Evolutionary conservation across 92 coral and sea anemone species (phyloP).

Genomic region (Phenganax subtilis): DNA sequence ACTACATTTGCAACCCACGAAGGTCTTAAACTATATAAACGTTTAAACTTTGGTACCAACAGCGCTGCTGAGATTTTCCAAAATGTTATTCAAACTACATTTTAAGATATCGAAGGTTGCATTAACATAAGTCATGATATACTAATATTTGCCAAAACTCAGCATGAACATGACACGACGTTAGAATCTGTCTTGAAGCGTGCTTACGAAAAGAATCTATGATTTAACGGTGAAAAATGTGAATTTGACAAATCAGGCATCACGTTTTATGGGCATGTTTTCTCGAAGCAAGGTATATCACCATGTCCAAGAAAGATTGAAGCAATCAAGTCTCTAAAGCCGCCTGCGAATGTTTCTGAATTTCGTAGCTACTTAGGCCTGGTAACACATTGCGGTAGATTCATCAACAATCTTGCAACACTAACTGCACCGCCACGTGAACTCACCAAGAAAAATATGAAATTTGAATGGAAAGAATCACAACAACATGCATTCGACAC

Average conservation of each 20-base stretch:
- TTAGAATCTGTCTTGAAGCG: too few relatives aligned
- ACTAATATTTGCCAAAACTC: not conserved
- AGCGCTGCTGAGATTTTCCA: not conserved
- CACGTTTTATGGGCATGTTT: not conserved
- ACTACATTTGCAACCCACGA: not conserved
- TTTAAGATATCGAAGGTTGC: not conserved
- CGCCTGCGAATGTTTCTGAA: too few relatives aligned
- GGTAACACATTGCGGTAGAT: slow-evolving; percentile 1
- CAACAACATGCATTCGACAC: not conserved
- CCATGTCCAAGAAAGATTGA: not conserved
- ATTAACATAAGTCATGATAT: not conserved
- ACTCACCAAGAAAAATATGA: not conserved
- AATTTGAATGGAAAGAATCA: slow-evolving; percentile 12
- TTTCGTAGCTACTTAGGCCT: not conserved
- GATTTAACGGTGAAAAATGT: too few relatives aligned
- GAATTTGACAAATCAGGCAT: too few relatives aligned
- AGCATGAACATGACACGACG: not conserved
- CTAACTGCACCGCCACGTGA: not conserved
- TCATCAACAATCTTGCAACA: too few relatives aligned
- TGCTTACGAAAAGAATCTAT: too few relatives aligned
- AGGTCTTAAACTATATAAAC: too few relatives aligned
- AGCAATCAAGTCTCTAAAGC: too few relatives aligned
- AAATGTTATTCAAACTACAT: not conserved
- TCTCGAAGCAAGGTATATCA: not conserved
- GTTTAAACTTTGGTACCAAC: not conserved